Base-by-base conservation (phyloP, 2,888 invertebrate genomes). In the Drosophila lacicola region DNA sequence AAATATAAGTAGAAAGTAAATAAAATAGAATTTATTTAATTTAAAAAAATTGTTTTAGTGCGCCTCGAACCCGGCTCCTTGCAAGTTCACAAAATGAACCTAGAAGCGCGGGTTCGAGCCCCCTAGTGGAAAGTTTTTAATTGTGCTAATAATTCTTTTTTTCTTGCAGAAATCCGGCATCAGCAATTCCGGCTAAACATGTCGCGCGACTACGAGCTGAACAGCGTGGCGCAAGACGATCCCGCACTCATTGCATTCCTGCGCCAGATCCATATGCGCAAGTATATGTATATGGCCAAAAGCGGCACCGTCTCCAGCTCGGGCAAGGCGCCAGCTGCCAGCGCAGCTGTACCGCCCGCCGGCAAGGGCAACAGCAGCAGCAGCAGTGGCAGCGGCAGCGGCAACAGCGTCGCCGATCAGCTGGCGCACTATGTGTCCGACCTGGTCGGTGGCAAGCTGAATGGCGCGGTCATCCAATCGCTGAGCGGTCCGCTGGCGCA, bases 121-220 rank as follows among this genome's bases (percentile, higher is more conserved):
- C 29, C 29, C 29, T 2, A 2, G 8, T 29, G 8, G 0, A 29
- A 8, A 29, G 29, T 29, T 21, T 21, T 44, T 8, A 29, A 36
- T 4, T 29, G n/a, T 17, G 10, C 11, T 63, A 53, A 29, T 39
- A 17, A 29, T 49, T 3, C 8, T 46, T n/a, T 10, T 8, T 39
- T n/a, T 49, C 5, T 69, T 74, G 17, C 90, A 95, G 96, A 95
- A 8, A 93, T 95, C 78, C 94, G 95, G 69, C 95, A 95, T 70
- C 95, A 96, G 90, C 96, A 96, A 91, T 96, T 96, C 92, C 95
- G 95, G 39, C 93, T 95, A 76, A 96, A 96, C 93, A 95, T 96
- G 95, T 95, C 95, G 51, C 95, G 95, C 74, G 96, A 96, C 91
- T 95, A 96, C 91, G 96, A 96, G 90, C 93, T 96, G 78, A 94